Conservation (phyloP, 2,113 vertebrate species). For the Scytalopus superciliaris region DNA sequence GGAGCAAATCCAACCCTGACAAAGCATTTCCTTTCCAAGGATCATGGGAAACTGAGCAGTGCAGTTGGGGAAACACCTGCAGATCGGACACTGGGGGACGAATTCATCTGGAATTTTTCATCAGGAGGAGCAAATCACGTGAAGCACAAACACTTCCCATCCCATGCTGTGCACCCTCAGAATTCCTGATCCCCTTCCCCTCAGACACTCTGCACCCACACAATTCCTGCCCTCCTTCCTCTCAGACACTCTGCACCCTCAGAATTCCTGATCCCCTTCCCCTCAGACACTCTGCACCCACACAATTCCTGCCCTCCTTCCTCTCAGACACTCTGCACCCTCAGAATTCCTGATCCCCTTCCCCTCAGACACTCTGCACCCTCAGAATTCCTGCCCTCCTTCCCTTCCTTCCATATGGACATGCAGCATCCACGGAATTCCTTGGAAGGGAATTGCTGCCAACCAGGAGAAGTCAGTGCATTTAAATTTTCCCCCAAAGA, state of each 20-base stretch:
- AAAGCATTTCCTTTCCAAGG: background rate
- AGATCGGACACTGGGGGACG: background rate
- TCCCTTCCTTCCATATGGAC: background rate
- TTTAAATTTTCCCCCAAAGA: background rate
- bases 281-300: background rate
- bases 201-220: background rate
- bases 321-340: background rate
- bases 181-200: background rate
- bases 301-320: background rate
- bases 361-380: background rate
- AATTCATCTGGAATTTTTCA: background rate
- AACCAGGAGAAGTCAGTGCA: background rate
- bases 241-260: background rate
- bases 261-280: background rate
- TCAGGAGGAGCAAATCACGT: background rate
- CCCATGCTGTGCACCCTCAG: background rate
- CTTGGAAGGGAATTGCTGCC: background rate
- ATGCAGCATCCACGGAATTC: background rate
- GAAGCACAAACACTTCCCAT: background rate
- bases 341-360: background rate
- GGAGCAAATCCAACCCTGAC: background rate
- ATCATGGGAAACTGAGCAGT: background rate
- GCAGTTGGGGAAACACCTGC: background rate
- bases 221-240: background rate
- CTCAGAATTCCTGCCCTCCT: background rate